Base-by-base conservation (phyloP, 2,888 invertebrate genomes). In the Metalampra italica region DNA sequence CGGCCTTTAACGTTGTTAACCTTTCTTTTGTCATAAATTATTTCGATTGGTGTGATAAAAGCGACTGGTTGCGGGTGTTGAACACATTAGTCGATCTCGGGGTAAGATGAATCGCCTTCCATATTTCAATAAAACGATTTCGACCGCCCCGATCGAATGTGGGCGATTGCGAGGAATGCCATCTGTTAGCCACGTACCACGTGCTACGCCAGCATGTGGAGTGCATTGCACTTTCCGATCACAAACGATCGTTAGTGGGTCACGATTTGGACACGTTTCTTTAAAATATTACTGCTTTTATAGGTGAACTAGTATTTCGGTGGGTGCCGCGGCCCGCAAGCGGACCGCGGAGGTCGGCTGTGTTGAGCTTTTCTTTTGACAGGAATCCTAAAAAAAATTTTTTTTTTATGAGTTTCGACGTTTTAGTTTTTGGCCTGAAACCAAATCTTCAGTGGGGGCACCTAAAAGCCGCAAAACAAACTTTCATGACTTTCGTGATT, bases 41-140 rank as follows among this genome's bases (percentile, higher is more conserved):
- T 34, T 34, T 34, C 34, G 34, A 9, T 9, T 34, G 7, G 5
- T 22, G 34, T 11, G 34, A 34, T 34, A 11, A 9, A 34, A 11
- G 34, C 34, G 11, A 11, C 11, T 34, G 22, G 22, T 34, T 34
- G 3, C 34, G 2, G 34, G 34, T 34, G 34, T 34, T 2, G 34
- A 34, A 34, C 34, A 11, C 9, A 34, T 11, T 11, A 11, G 9
- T 34, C 34, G 34, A 9, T 34, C 22, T 47, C 34, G 54, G 57
- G 59, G 53, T 57, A 64, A 68, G 63, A 66, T 60, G 61, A 63
- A 68, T 60, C 43, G 55, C 51, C 22, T 49, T 30, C 29, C 38
- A 46, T 46, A 52, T 53, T 53, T 57, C 59, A 68, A 66, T 70
- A 68, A 68, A 65, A 67, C 59, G 56, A 57, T 56, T 64, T 57